phyloP scores from a whole-genome alignment of 2,797 vertebrate species.

The Channa striata region DNA sequence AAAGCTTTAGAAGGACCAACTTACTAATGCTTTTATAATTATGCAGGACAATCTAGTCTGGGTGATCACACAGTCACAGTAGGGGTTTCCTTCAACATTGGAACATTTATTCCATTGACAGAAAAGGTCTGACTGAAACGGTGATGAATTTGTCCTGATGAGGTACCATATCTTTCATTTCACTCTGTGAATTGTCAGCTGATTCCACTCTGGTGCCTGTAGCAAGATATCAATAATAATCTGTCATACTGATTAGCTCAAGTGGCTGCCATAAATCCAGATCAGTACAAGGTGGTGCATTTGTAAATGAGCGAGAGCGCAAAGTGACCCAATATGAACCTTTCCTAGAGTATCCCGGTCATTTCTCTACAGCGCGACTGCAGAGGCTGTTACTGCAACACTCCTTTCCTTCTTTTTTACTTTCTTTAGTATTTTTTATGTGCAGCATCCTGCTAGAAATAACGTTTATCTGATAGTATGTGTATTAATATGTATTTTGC shows the following conservation, averaged over 20 bases:
- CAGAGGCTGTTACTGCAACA: neutral
- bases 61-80: neutral
- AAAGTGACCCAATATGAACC: neutral
- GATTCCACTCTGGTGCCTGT: slow-evolving; percentile 1
- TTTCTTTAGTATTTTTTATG: neutral
- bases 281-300: slow-evolving; percentile 14
- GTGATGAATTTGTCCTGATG: neutral
- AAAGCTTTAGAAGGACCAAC: neutral
- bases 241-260: slow-evolving; percentile 33
- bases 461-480: neutral
- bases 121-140: neutral
- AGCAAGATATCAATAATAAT: slow-evolving; percentile 45
- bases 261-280: slow-evolving; percentile 31
- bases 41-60: too few species aligned
- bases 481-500: slow-evolving; percentile 6
- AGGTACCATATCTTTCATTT: slow-evolving; percentile 10
- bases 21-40: neutral
- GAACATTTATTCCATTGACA: neutral
- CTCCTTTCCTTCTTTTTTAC: neutral
- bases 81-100: too few species aligned
- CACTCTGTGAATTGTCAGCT: slow-evolving; percentile 18
- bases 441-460: slow-evolving; percentile 8
- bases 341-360: neutral
- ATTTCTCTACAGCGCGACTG: neutral
- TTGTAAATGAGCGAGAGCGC: neutral